phyloP scores from a whole-genome alignment of 1,140 invertebrate genomes.

The Eurytemora carolleeae region DNA sequence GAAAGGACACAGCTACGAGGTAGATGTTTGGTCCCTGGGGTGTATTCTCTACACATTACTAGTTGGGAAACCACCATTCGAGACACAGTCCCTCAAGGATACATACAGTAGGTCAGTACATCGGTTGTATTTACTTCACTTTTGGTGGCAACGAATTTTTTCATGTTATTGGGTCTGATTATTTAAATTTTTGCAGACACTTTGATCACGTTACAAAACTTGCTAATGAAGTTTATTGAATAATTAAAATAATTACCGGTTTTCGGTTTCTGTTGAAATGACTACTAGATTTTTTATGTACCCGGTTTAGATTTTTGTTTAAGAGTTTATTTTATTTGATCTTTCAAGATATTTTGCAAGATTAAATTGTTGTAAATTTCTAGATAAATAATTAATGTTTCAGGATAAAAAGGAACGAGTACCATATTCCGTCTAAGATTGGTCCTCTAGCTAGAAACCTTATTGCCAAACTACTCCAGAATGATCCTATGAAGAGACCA shows the following conservation, averaged over 20 bases:
- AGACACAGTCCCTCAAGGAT: constrained; percentile 38
- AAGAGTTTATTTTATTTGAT: no score
- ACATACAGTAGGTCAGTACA: constrained; percentile 31
- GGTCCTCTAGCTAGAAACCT: constrained; percentile 29
- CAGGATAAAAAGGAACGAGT: constrained; percentile 40
- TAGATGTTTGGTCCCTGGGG: constrained; percentile 41
- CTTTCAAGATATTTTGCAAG: no score
- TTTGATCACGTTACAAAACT: no score
- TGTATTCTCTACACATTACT: constrained; percentile 41
- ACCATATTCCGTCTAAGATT: constrained; percentile 33
- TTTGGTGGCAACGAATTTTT: no score
- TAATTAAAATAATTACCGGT: no score
- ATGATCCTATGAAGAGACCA: constrained; percentile 35
- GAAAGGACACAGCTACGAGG: constrained; percentile 43
- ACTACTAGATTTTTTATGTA: no score
- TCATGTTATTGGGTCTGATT: no score
- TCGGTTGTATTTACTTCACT: no score
- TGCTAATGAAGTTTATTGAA: no score
- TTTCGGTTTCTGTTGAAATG: no score
- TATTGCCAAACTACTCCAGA: constrained; percentile 31
- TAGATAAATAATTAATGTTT: not conserved
- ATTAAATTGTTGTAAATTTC: not conserved
- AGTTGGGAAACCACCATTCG: constrained; percentile 45
- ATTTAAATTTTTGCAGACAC: no score
- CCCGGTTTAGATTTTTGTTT: no score